Conservation (phyloP, 2,797 vertebrate species). For the Enteromius paludinosus region DNA sequence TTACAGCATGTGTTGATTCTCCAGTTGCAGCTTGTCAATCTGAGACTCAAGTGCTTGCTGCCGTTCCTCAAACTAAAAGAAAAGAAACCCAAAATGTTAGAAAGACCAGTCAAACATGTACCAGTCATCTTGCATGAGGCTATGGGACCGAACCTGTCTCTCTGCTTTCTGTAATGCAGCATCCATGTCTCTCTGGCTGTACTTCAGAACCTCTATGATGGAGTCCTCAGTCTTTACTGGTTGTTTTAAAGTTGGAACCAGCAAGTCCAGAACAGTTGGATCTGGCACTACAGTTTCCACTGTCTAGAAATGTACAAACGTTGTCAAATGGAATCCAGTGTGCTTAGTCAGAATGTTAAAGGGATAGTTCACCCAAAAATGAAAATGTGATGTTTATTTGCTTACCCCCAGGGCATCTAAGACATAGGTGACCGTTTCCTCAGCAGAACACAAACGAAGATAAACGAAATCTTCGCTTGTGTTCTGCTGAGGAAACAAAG, state of each 20-base stretch:
- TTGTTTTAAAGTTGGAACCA: slow-evolving; percentile 64
- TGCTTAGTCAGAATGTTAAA: neutral
- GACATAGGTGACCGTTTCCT: too few relatives aligned
- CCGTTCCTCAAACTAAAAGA: slow-evolving; percentile 75
- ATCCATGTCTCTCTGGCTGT: slow-evolving; percentile 93
- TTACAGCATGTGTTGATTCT: slow-evolving; percentile 89
- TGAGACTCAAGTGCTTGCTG: slow-evolving; percentile 76
- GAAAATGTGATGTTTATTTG: too few relatives aligned
- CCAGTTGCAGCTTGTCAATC: slow-evolving; percentile 72
- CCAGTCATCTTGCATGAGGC: neutral
- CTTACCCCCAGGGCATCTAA: too few relatives aligned
- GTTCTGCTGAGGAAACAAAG: too few relatives aligned
- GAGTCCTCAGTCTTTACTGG: slow-evolving; percentile 72
- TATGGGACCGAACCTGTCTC: slow-evolving; percentile 70
- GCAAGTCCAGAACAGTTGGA: slow-evolving; percentile 59
- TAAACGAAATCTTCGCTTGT: too few relatives aligned
- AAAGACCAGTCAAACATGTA: neutral
- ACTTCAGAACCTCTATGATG: slow-evolving; percentile 90
- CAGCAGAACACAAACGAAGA: too few relatives aligned
- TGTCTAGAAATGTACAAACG: slow-evolving; percentile 51
- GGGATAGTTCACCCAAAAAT: too few relatives aligned
- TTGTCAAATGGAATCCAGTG: neutral
- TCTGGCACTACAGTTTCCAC: slow-evolving; percentile 53
- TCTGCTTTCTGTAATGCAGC: slow-evolving; percentile 76
- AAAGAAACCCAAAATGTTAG: slow-evolving; percentile 40